Base-by-base conservation (phyloP, 2,113 vertebrate genomes). In the Ptilonorhynchus violaceus region DNA sequence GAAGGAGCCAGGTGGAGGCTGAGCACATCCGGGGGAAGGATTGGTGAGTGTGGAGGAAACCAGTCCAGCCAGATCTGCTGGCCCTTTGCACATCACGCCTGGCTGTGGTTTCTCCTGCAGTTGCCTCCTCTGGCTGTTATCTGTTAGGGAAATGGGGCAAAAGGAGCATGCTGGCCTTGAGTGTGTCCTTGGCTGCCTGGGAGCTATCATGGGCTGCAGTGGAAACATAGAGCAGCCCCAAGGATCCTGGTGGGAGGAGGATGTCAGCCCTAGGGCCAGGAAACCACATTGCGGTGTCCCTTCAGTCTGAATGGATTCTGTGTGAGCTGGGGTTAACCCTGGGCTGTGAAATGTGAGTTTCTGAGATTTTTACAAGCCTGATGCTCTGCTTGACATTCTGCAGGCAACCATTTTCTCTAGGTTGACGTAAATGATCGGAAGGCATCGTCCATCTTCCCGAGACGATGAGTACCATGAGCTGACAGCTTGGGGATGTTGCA, bases 401-500 rank as follows among this genome's bases (percentile, higher is more conserved):
- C 92, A 89, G 92, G 76, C 69, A 5, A 15, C 64, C 44, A 13
- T 95, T 89, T 88, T 92, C 68, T 77, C 46, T 58, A 50, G 46
- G 35, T 30, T 70, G 82, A 85, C 4, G n/a, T 90, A 85, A 84
- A 25, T 3, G n/a, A 24, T 85, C 0, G 3, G 79, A 91, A 92
- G 60, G 47, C 94, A 60, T 83, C 60, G 7, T 95, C 88, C 2
- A 0, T 92, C 84, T 93, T 93, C 75, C 5, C 0, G 14, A 70
- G 60, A 59, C 9, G 0, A 68, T 68, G 42, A 88, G 76, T 50
- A 20, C 78, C 3, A 4, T 7, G 35, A 46, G 64, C 87, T 95
- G 97, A 93, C 96, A 97, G 93, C 77, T 62, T 47, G 39, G 87
- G 80, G 89, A 89, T 67, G n/a, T 67, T 81, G 42, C 81, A 67